Evolutionary conservation across 2,797 vertebrate species (phyloP).

Genomic region (Sebastes trivittatus): DNA sequence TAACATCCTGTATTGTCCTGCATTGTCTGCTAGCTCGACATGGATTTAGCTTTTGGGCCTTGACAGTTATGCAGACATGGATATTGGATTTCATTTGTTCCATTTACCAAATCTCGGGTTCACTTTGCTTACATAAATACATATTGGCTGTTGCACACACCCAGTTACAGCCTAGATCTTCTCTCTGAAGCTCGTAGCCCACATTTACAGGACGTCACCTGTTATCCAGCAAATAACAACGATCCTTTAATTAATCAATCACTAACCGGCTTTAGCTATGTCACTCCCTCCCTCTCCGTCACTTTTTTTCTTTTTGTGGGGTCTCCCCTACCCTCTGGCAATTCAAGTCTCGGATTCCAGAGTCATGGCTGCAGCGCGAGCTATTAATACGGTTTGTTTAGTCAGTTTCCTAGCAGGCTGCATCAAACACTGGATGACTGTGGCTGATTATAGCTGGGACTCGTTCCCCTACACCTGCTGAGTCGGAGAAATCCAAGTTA

Average conservation of each 20-base stretch:
- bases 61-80: constrained; percentile 71
- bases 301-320: constrained; percentile 68
- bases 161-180: constrained; percentile 44
- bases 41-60: constrained; percentile 62
- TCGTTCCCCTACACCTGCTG: constrained; percentile 84
- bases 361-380: constrained; percentile 78
- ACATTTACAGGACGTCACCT: constrained; percentile 48
- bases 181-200: constrained; percentile 10
- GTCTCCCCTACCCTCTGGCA: constrained; percentile 84
- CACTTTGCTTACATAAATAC: constrained; percentile 74
- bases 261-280: neutral
- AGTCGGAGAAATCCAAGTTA: constrained; percentile 86
- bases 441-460: constrained; percentile 83
- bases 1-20: constrained; percentile 47
- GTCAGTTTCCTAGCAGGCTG: constrained; percentile 89
- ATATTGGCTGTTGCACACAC: constrained; percentile 43
- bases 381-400: constrained; percentile 92
- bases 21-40: constrained; percentile 59
- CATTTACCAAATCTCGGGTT: constrained; percentile 79
- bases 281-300: neutral
- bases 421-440: constrained; percentile 86
- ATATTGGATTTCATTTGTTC: constrained; percentile 84
- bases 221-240: constrained; percentile 43
- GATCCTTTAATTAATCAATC: constrained; percentile 31
- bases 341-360: constrained; percentile 83